Conservation (phyloP, 2,113 vertebrate genomes). For the Danio rerio region DNA sequence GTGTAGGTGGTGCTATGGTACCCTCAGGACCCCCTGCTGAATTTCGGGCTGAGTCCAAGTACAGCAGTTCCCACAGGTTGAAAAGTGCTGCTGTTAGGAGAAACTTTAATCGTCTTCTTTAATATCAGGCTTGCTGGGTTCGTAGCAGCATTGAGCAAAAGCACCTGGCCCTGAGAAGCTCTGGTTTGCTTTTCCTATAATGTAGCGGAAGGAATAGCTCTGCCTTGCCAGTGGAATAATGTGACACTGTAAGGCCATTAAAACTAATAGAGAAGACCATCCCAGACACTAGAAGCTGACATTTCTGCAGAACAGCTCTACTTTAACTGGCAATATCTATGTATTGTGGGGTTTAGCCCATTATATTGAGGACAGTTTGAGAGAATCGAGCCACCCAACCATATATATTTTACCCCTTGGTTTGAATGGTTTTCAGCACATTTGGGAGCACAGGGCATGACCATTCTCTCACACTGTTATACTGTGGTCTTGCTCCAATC, state of each 20-base stretch:
- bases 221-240: neutral
- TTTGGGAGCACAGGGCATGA: no score
- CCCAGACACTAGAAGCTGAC: neutral
- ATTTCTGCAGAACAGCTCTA: constrained; percentile 1
- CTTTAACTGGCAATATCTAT: constrained; percentile 4
- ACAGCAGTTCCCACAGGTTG: neutral
- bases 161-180: neutral
- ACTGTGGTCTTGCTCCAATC: no score
- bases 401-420: no score
- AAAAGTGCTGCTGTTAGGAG: neutral
- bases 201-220: neutral
- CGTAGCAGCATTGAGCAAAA: neutral
- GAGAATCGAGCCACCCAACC: neutral
- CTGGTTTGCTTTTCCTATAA: neutral
- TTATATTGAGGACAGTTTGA: neutral
- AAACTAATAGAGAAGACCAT: constrained; percentile 29
- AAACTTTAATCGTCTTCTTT: constrained; percentile 20
- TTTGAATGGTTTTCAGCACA: no score
- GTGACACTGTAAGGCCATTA: neutral
- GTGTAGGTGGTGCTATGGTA: neutral
- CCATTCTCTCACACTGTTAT: no score
- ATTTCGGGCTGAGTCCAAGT: constrained; percentile 9
- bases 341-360: neutral
- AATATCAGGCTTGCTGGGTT: constrained; percentile 16
- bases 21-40: constrained; percentile 3